phyloP scores from a whole-genome alignment of 2,113 vertebrate genomes.

The Menura novaehollandiae region DNA sequence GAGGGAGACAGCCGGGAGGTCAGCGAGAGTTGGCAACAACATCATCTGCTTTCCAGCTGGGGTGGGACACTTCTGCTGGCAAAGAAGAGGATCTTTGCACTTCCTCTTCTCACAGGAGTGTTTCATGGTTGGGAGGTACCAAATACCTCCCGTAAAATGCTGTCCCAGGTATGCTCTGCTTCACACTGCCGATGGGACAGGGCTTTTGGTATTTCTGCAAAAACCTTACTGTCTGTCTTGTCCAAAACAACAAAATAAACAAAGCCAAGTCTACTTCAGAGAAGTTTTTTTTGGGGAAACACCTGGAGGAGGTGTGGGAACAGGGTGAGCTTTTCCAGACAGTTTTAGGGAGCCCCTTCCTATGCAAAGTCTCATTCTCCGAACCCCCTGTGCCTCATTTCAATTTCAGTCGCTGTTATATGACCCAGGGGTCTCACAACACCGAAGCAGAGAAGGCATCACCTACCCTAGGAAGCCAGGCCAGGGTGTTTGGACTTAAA shows the following conservation, averaged over 20 bases:
- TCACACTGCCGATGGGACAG: not conserved
- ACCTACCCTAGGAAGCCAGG: not conserved
- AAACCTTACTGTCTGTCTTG: not conserved
- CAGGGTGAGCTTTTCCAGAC: not conserved
- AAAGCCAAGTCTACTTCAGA: not conserved
- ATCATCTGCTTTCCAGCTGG: not conserved
- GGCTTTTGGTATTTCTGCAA: slow-evolving; percentile 17
- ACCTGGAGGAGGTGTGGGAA: not conserved
- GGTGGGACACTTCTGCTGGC: not conserved
- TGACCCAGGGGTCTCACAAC: not conserved
- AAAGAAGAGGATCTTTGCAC: not conserved
- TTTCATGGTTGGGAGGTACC: slow-evolving; percentile 55
- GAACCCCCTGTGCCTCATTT: not conserved
- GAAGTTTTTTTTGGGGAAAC: not conserved
- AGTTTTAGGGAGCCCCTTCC: not conserved
- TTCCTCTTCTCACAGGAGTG: not conserved
- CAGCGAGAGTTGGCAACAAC: fast-evolving
- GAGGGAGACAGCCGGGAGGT: not conserved
- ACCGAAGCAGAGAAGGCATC: not conserved
- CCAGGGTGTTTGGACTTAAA: not conserved
- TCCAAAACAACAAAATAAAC: slow-evolving; percentile 30
- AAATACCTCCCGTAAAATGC: slow-evolving; percentile 38
- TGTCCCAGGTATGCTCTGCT: not conserved
- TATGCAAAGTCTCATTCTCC: not conserved
- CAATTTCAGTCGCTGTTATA: not conserved